These are phyloP conservation scores for Miichthys miiuy DNA, from an alignment of 2,797 vertebrate species.

Conservation along the genomic window DNA sequence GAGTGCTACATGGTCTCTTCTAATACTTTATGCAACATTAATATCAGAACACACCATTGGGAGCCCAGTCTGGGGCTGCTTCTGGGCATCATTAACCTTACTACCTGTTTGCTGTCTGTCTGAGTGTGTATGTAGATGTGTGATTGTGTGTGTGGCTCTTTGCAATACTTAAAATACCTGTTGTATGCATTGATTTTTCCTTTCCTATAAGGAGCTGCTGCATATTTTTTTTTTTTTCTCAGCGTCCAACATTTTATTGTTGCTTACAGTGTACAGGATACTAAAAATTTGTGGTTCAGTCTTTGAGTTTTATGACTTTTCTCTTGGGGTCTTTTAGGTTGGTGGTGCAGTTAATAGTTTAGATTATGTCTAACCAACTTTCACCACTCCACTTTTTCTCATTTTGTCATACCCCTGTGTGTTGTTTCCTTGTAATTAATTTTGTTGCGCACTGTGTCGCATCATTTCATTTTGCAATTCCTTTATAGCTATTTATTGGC, in stretches of 20 bases:
- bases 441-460: neutral
- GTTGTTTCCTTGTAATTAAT: neutral
- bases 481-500: neutral
- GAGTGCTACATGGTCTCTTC: neutral
- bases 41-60: conserved; percentile 6
- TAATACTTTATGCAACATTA: conserved; percentile 24
- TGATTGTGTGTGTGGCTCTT: conserved; percentile 11
- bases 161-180: conserved; percentile 16
- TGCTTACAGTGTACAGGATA: neutral
- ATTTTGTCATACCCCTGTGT: neutral
- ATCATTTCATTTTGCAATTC: neutral
- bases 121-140: neutral
- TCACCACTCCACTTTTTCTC: neutral
- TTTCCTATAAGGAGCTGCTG: neutral
- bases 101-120: neutral
- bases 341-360: neutral
- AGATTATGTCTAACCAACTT: neutral
- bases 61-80: conserved; percentile 23
- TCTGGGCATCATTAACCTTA: conserved; percentile 50
- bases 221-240: neutral
- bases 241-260: neutral
- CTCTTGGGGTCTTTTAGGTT: neutral
- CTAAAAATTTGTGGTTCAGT: neutral
- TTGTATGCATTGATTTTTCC: conserved; percentile 2
- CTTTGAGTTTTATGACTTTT: neutral